Conservation (phyloP, 2,888 invertebrate species). For the Parnassius apollo region DNA sequence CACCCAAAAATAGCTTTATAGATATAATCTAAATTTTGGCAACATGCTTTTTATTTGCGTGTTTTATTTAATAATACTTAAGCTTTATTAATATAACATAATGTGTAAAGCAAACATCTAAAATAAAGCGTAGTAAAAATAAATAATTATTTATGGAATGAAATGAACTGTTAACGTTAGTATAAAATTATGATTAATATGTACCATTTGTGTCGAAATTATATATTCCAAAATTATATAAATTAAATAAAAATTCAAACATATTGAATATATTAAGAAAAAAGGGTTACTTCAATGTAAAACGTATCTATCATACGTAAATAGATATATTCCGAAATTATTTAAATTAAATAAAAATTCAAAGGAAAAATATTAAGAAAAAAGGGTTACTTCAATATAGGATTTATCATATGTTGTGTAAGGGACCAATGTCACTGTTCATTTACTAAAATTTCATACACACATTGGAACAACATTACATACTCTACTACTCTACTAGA, state of each 20-base stretch:
- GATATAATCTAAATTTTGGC: slow-evolving; percentile 16
- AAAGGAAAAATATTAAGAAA: too few relatives aligned
- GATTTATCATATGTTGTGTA: too few relatives aligned
- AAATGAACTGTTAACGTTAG: background rate
- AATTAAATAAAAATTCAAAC: background rate
- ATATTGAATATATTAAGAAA: too few relatives aligned
- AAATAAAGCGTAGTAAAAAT: too few relatives aligned
- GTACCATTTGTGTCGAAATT: background rate
- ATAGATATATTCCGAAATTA: background rate
- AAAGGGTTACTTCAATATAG: too few relatives aligned
- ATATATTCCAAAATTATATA: background rate
- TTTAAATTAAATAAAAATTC: background rate
- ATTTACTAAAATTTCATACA: too few relatives aligned
- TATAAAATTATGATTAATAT: slow-evolving; percentile 4
- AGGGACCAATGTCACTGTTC: too few relatives aligned
- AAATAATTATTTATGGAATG: background rate
- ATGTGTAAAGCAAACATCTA: background rate
- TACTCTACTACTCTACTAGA: too few relatives aligned
- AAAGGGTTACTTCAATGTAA: too few relatives aligned
- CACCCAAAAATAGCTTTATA: slow-evolving; percentile 15
- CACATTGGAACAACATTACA: too few relatives aligned
- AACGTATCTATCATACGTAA: too few relatives aligned
- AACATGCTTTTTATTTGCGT: slow-evolving; percentile 4
- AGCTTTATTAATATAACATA: slow-evolving; percentile 6
- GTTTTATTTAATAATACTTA: slow-evolving; percentile 14